Conservation (phyloP, 2,113 vertebrate genomes). For the Glaucidium brasilianum region DNA sequence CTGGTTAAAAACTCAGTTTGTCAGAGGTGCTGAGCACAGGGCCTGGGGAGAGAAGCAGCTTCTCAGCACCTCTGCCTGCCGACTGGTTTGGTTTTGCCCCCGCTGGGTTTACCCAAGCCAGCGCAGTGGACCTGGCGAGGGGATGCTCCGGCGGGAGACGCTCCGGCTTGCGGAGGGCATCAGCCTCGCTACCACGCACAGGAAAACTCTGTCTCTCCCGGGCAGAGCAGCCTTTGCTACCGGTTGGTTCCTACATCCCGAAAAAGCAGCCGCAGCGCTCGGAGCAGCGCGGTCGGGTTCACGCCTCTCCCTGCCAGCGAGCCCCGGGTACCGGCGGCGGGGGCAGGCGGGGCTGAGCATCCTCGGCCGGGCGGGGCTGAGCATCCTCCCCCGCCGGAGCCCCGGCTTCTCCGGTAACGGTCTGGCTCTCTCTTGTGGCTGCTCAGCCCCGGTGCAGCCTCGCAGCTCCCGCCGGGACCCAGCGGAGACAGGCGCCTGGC, state of each 20-base stretch:
- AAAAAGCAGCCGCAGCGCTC: not conserved
- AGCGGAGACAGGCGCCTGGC: not conserved
- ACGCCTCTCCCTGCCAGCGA: no score
- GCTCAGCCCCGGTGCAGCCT: constrained; percentile 32
- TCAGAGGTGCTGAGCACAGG: not conserved
- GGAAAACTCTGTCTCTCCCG: not conserved
- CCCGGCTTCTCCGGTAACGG: not conserved
- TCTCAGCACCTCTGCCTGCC: not conserved
- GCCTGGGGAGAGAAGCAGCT: not conserved
- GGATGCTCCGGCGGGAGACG: not conserved
- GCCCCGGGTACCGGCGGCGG: not conserved
- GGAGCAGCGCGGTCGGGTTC: not conserved
- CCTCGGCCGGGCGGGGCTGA: not conserved
- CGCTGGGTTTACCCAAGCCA: not conserved
- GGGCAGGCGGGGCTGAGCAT: not conserved
- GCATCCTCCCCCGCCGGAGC: not conserved
- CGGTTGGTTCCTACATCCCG: fast-evolving
- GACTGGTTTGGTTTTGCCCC: not conserved
- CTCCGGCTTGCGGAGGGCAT: not conserved
- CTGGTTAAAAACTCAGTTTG: no score
- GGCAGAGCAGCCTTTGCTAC: fast-evolving
- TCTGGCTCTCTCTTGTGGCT: constrained; percentile 69
- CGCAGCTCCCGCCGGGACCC: not conserved
- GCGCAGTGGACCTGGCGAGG: no score
- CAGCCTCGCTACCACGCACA: not conserved